Percentiles rank a stretch among this genome's conserved stretches.
Evolutionary conservation across 2,888 invertebrate species (phyloP).

Genomic region (Hydropsyche betteni): DNA sequence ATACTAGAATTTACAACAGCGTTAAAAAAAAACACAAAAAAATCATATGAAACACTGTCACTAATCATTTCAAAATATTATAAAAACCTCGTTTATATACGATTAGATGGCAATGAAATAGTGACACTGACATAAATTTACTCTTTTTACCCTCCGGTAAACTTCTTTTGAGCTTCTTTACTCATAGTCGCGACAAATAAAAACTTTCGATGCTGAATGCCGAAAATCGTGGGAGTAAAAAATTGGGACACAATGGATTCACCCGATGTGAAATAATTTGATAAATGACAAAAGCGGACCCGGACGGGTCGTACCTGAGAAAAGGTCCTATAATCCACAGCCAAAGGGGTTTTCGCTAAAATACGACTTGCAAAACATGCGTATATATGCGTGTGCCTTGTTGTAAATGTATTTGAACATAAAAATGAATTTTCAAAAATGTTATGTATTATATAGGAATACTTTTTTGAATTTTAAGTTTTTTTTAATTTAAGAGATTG

Average conservation of each 20-base stretch:
- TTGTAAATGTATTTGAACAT: too few species aligned
- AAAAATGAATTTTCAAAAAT: too few species aligned
- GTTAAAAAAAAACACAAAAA: too few species aligned
- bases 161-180: slow-evolving; percentile 6
- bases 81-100: too few species aligned
- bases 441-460: too few species aligned
- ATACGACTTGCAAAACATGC: not conserved
- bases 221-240: slow-evolving; percentile 46
- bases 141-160: not conserved
- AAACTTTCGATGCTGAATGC: slow-evolving; percentile 40
- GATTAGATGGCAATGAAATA: not conserved
- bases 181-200: slow-evolving; percentile 41
- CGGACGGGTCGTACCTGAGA: slow-evolving; percentile 20
- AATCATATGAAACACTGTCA: too few species aligned
- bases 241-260: slow-evolving; percentile 47
- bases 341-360: slow-evolving; percentile 21
- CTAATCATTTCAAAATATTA: too few species aligned
- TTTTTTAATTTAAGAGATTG: too few species aligned
- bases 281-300: slow-evolving; percentile 50
- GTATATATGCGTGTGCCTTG: too few species aligned
- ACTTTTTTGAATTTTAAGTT: too few species aligned
- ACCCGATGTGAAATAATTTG: slow-evolving; percentile 50
- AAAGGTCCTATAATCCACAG: slow-evolving; percentile 14
- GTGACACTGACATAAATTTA: not conserved
- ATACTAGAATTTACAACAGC: too few species aligned